Evolutionary conservation across 2,888 invertebrate genomes (phyloP).

Genomic region (Hecatera dysodea): DNA sequence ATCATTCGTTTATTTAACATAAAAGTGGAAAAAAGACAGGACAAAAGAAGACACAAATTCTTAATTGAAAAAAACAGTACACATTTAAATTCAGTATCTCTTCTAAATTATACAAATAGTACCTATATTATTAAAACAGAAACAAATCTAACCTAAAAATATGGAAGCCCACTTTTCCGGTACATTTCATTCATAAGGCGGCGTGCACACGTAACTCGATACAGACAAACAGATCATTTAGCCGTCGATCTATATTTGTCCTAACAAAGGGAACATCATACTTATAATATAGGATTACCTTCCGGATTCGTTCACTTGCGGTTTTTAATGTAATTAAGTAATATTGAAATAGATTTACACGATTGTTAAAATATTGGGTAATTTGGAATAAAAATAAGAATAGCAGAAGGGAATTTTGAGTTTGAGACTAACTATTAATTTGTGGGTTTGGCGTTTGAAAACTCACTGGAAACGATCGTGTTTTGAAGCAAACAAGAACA

Average conservation of each 20-base stretch:
- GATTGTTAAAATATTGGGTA: conserved; percentile 5
- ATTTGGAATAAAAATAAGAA: not conserved
- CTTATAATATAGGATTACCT: conserved; percentile 84
- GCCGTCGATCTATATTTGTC: conserved; percentile 81
- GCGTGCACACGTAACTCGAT: conserved; percentile 75
- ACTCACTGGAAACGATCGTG: not conserved
- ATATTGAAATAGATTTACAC: conserved; percentile 23
- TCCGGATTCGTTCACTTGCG: conserved; percentile 73
- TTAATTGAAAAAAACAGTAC: too few species aligned
- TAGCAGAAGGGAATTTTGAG: not conserved
- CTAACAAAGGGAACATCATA: conserved; percentile 76
- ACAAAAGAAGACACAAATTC: not conserved
- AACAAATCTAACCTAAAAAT: conserved; percentile 15
- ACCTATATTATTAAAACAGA: not conserved
- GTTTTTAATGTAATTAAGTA: conserved; percentile 36
- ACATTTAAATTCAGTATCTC: not conserved
- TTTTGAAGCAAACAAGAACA: too few species aligned
- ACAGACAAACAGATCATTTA: conserved; percentile 80
- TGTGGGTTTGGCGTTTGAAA: too few species aligned
- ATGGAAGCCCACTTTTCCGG: conserved; percentile 63
- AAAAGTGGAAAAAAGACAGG: conserved; percentile 2
- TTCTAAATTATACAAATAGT: not conserved
- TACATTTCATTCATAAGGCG: conserved; percentile 71
- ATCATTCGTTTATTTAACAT: conserved; percentile 2
- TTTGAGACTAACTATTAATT: too few species aligned